These are phyloP conservation scores for Machimus rusticus DNA, from an alignment of 2,888 invertebrate genomes.

Conservation along the genomic window DNA sequence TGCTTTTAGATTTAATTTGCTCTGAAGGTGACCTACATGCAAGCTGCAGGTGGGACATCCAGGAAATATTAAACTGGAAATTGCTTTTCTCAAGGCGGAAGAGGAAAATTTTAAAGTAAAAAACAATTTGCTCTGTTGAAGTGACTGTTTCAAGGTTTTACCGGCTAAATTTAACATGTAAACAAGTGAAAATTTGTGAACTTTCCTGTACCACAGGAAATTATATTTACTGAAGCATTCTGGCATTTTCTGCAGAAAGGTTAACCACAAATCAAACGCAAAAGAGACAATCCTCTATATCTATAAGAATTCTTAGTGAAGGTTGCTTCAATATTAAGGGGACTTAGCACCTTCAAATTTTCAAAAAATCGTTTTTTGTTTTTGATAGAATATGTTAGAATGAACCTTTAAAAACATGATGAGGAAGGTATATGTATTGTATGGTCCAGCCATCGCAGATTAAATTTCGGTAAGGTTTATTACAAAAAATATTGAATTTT, in stretches of 20 bases:
- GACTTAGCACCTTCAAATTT: no score
- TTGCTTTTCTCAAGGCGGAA: constrained; percentile 6
- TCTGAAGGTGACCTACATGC: background rate
- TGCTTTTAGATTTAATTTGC: background rate
- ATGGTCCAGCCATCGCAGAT: no score
- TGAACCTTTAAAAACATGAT: no score
- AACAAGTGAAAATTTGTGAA: background rate
- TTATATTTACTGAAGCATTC: background rate
- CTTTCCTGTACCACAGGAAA: background rate
- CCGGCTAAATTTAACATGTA: background rate
- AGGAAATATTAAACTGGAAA: constrained; percentile 13
- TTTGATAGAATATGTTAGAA: no score
- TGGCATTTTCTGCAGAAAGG: background rate
- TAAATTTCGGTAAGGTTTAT: no score
- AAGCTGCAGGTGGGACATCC: background rate
- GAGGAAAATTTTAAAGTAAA: background rate
- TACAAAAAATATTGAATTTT: no score
- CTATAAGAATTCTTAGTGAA: no score
- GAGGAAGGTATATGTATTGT: no score
- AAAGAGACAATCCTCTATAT: no score
- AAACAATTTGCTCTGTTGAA: background rate
- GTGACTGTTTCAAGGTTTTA: background rate
- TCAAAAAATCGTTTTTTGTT: no score
- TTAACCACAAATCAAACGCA: background rate
- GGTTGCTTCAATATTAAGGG: no score